Evolutionary conservation across 2,797 vertebrate genomes (phyloP).

Genomic region (Propithecus perrieri): DNA sequence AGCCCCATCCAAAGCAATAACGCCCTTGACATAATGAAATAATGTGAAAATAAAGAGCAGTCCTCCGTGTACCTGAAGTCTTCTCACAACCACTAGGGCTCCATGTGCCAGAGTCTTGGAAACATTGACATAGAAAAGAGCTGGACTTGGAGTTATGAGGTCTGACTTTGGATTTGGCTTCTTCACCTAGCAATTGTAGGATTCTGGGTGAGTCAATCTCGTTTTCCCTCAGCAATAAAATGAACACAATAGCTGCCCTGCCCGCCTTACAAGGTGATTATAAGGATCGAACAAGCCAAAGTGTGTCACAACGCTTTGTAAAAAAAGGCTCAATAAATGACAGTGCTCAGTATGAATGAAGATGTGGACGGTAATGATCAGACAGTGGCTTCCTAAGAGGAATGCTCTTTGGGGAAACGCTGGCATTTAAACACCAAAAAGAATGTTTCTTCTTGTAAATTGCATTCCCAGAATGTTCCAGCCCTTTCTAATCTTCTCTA

Average conservation of each 20-base stretch:
- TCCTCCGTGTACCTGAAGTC: background rate
- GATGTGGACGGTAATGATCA: background rate
- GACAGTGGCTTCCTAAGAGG: background rate
- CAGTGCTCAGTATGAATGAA: background rate
- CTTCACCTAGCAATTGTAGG: background rate
- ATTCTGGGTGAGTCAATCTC: background rate
- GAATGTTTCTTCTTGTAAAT: background rate
- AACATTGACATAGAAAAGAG: background rate
- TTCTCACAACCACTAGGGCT: background rate
- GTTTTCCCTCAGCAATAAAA: background rate
- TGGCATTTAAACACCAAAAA: background rate
- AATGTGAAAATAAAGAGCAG: background rate
- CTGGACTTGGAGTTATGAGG: background rate
- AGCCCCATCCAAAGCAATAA: background rate
- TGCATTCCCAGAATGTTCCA: background rate
- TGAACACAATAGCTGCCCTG: background rate
- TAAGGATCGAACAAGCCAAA: background rate
- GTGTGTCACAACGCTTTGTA: background rate
- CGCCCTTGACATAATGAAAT: background rate
- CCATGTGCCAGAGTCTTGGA: background rate
- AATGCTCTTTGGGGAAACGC: background rate
- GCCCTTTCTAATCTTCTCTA: background rate
- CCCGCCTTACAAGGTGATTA: background rate
- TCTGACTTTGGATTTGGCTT: background rate
- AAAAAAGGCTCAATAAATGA: background rate